Conservation (phyloP, 2,888 invertebrate species). For the Ectobius pallidus region DNA sequence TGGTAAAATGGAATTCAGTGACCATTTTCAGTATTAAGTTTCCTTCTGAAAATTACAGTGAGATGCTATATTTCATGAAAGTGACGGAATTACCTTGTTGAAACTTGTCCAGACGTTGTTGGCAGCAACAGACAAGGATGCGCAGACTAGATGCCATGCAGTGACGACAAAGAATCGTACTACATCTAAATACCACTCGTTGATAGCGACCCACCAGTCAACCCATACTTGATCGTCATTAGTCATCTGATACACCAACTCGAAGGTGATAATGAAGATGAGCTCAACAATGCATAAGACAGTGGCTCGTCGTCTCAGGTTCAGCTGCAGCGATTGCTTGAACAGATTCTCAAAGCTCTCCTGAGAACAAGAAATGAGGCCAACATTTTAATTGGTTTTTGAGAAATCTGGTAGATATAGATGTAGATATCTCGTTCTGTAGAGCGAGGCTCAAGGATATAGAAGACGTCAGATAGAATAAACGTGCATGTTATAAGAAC, state of each 20-base stretch:
- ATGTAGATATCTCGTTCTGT: too few species aligned
- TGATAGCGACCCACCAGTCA: neutral
- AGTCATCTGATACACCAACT: neutral
- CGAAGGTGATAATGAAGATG: neutral
- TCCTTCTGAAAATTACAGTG: too few species aligned
- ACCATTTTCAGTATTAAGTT: neutral
- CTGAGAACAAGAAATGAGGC: neutral
- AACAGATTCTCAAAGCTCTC: neutral
- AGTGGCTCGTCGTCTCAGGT: neutral
- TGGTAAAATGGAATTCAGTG: neutral
- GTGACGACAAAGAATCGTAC: neutral
- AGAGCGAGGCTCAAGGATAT: neutral
- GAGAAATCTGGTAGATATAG: neutral
- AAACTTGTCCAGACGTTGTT: neutral
- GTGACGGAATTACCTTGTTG: neutral
- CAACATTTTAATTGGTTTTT: neutral
- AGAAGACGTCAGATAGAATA: neutral
- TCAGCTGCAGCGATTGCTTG: neutral
- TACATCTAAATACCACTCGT: neutral
- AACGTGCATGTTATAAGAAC: too few species aligned
- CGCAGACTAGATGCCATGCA: neutral
- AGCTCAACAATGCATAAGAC: neutral
- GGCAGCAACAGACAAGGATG: neutral
- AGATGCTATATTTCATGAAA: neutral
- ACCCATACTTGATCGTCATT: neutral